Conservation (phyloP, 2,888 invertebrate genomes). For the Pheosia tremula region DNA sequence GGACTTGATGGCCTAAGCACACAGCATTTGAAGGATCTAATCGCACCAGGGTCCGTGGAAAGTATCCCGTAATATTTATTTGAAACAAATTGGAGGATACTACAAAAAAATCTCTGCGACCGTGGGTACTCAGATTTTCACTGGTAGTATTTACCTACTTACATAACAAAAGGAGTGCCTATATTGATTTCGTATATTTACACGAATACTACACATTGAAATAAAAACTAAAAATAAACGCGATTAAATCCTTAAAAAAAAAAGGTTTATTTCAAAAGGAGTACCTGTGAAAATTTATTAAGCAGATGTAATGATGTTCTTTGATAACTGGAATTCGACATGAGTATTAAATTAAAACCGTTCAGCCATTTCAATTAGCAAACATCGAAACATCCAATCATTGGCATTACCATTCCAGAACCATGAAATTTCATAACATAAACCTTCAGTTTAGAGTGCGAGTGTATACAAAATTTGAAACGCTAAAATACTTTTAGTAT, state of each 20-base stretch:
- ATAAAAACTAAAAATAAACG: too few relatives aligned
- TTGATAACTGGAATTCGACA: too few relatives aligned
- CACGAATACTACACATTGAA: too few relatives aligned
- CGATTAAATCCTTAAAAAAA: too few relatives aligned
- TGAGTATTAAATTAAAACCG: too few relatives aligned
- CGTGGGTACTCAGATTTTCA: neutral
- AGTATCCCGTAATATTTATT: neutral
- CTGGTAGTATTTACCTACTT: neutral
- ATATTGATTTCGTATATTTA: neutral
- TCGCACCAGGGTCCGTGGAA: too few relatives aligned
- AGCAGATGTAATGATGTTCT: too few relatives aligned
- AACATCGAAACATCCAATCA: neutral
- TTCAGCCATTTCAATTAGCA: neutral
- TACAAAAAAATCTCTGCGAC: neutral
- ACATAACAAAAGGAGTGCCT: neutral
- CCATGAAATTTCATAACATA: conserved; percentile 18
- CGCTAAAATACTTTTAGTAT: conserved; percentile 25
- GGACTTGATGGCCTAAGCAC: too few relatives aligned
- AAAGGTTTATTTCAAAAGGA: too few relatives aligned
- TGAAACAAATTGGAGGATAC: neutral
- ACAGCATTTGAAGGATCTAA: too few relatives aligned
- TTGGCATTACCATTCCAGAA: neutral
- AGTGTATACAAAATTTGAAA: conserved; percentile 18
- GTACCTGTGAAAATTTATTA: too few relatives aligned
- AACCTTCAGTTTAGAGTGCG: conserved; percentile 20